phyloP scores from a whole-genome alignment of 2,888 invertebrate species.

The Hanleya hanleyi region DNA sequence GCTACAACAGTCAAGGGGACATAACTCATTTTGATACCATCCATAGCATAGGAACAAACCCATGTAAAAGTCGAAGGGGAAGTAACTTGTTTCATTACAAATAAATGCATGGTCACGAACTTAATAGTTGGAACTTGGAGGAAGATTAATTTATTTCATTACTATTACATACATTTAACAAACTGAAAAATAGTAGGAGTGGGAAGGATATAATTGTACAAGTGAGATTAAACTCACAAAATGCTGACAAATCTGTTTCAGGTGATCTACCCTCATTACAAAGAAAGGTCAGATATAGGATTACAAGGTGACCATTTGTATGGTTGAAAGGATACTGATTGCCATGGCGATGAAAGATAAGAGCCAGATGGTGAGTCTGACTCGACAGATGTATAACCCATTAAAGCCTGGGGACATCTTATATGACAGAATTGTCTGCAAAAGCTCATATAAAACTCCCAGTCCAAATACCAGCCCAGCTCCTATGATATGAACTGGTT shows the following conservation, averaged over 20 bases:
- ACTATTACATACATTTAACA: too few relatives aligned
- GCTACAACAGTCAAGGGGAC: constrained; percentile 7
- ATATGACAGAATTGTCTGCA: constrained; percentile 79
- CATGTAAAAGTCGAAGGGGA: neutral
- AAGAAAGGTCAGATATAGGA: too few relatives aligned
- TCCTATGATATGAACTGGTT: constrained; percentile 81
- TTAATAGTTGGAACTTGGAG: too few relatives aligned
- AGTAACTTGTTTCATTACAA: too few relatives aligned
- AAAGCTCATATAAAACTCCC: constrained; percentile 86
- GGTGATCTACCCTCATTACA: too few relatives aligned
- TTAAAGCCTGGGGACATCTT: constrained; percentile 76
- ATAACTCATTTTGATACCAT: neutral
- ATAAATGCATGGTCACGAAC: too few relatives aligned
- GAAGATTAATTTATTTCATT: too few relatives aligned
- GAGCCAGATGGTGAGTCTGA: constrained; percentile 49
- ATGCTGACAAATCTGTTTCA: too few relatives aligned
- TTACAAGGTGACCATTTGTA: too few relatives aligned
- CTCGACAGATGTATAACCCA: constrained; percentile 52
- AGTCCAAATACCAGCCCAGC: constrained; percentile 84
- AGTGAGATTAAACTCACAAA: too few relatives aligned
- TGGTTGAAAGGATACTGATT: constrained; percentile 64
- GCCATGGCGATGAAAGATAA: constrained; percentile 45
- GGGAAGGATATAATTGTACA: too few relatives aligned
- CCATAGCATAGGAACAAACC: neutral
- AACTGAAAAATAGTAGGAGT: too few relatives aligned